Evolutionary conservation across 2,888 invertebrate genomes (phyloP).

Genomic region (Thecophora atra): DNA sequence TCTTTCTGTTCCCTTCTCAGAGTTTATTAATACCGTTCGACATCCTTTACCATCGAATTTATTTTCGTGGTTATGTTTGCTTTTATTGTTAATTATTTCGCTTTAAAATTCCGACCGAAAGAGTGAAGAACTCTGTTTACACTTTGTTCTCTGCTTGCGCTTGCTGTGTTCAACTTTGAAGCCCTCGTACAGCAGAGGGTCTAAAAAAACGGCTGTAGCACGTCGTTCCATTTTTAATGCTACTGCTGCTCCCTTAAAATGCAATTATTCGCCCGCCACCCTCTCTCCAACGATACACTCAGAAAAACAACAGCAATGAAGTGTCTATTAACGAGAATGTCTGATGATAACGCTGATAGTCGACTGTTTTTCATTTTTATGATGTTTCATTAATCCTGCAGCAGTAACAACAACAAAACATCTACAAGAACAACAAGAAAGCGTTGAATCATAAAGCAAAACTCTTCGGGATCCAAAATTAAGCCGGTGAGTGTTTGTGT

Average conservation of each 20-base stretch:
- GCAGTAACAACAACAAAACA: slow-evolving; percentile 16
- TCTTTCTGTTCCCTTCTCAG: too few relatives aligned
- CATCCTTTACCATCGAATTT: not conserved
- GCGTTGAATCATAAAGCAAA: not conserved
- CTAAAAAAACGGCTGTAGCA: not conserved
- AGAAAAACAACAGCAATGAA: slow-evolving; percentile 10
- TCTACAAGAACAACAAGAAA: slow-evolving; percentile 12
- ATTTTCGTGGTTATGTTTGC: too few relatives aligned
- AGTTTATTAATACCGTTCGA: not conserved
- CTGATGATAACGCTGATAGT: slow-evolving; percentile 49
- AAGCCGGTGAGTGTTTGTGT: not conserved
- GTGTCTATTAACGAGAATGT: slow-evolving; percentile 37
- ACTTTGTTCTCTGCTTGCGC: not conserved
- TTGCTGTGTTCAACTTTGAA: not conserved
- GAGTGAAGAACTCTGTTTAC: not conserved
- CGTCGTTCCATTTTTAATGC: not conserved
- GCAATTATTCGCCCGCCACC: not conserved
- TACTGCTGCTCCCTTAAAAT: not conserved
- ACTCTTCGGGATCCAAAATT: not conserved
- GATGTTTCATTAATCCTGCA: slow-evolving; percentile 49
- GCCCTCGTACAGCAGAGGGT: too few relatives aligned
- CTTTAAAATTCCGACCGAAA: too few relatives aligned
- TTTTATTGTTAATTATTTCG: too few relatives aligned
- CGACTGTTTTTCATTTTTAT: slow-evolving; percentile 50
- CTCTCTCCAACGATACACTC: too few relatives aligned